phyloP scores from a whole-genome alignment of 2,888 invertebrate species.

The Willowsia nigromaculata region DNA sequence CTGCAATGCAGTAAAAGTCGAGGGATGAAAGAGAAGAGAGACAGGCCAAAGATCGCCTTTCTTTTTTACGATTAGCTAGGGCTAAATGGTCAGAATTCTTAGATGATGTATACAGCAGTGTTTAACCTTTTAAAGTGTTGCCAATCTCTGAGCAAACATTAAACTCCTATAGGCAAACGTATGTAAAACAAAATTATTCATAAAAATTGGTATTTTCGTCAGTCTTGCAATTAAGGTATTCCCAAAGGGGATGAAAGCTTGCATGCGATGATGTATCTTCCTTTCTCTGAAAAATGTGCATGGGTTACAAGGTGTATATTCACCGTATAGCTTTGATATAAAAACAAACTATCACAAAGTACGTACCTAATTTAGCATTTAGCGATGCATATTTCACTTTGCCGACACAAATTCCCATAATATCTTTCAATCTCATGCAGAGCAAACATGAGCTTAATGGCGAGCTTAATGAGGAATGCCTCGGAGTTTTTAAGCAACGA shows the following conservation, averaged over 20 bases:
- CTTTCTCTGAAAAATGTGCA: neutral
- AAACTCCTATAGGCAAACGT: too few species aligned
- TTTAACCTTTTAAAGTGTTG: slow-evolving; percentile 27
- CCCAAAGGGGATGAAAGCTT: neutral
- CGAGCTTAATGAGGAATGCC: slow-evolving; percentile 23
- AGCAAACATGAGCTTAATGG: slow-evolving; percentile 41
- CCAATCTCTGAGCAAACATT: too few species aligned
- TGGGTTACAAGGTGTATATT: too few species aligned
- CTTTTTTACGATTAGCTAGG: neutral
- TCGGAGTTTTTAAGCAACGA: neutral
- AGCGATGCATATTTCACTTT: neutral
- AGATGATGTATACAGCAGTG: too few species aligned
- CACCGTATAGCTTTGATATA: too few species aligned
- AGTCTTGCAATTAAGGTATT: neutral
- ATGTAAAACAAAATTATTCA: too few species aligned
- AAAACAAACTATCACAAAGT: slow-evolving; percentile 7
- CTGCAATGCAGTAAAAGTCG: neutral
- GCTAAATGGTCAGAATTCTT: slow-evolving; percentile 22
- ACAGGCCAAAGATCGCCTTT: slow-evolving; percentile 5
- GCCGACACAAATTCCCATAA: slow-evolving; percentile 38
- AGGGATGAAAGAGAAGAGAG: too few species aligned
- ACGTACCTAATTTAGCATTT: slow-evolving; percentile 35
- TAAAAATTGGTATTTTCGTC: neutral
- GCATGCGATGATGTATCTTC: neutral
- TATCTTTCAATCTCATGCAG: slow-evolving; percentile 31